phyloP scores from a whole-genome alignment of 1,140 invertebrate species.

The Cotesia vestalis region DNA sequence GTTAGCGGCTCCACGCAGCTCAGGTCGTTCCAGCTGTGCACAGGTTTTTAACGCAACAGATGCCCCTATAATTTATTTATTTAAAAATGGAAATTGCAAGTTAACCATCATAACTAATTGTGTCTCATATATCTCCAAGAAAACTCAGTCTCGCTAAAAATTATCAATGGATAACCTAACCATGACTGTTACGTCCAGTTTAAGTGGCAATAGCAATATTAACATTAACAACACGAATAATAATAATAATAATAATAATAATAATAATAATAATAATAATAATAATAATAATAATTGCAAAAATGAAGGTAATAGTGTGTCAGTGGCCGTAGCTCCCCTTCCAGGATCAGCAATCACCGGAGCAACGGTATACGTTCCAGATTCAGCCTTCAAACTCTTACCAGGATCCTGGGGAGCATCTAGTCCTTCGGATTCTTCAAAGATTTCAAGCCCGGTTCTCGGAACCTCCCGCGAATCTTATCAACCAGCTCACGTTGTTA shows the following conservation, averaged over 20 bases:
- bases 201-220: background rate
- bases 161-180: constrained; percentile 50
- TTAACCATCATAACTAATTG: no score
- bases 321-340: constrained; percentile 48
- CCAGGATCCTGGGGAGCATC: constrained; percentile 43
- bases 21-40: constrained; percentile 19
- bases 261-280: background rate
- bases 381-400: constrained; percentile 45
- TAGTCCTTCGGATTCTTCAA: no score
- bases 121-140: background rate
- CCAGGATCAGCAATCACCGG: constrained; percentile 43
- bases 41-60: constrained; percentile 25
- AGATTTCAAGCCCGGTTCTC: no score
- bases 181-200: constrained; percentile 54
- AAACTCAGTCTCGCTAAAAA: background rate
- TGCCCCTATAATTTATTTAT: constrained; percentile 6
- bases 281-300: constrained; percentile 32
- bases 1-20: constrained; percentile 56
- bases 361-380: constrained; percentile 72
- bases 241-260: background rate
- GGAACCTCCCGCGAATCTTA: constrained; percentile 19
- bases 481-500: constrained; percentile 69
- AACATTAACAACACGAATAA: no score
- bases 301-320: constrained; percentile 52
- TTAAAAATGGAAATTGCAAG: no score